A percentile compares a stretch with the other conserved stretches of the same genome.
phyloP scores from a whole-genome alignment of 2,888 invertebrate genomes.

The Patella depressa region DNA sequence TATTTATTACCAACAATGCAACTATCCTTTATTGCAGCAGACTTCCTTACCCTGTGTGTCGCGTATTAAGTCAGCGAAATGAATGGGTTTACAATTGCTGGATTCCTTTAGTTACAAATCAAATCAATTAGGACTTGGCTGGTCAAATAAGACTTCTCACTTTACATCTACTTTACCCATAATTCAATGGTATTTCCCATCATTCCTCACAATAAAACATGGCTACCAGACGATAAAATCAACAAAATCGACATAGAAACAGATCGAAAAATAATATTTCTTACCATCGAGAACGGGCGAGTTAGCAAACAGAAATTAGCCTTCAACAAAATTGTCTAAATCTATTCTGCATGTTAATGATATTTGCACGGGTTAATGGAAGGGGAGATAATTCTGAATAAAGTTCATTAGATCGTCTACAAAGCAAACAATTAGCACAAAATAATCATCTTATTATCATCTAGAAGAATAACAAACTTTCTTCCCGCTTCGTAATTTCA shows the following conservation, averaged over 20 bases:
- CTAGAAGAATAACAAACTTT: conserved; percentile 1
- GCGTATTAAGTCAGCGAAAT: no score
- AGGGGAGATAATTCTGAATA: conserved; percentile 3
- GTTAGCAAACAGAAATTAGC: neutral
- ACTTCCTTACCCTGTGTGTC: no score
- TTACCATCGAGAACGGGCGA: neutral
- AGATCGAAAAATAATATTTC: neutral
- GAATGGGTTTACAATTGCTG: no score
- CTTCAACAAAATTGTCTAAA: no score
- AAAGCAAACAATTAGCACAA: conserved; percentile 1
- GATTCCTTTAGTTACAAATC: no score
- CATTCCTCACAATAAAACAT: neutral
- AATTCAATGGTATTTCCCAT: conserved; percentile 4
- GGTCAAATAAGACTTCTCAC: no score
- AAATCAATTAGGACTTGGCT: no score
- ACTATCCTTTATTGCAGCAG: no score
- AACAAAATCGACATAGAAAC: neutral
- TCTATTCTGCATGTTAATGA: no score
- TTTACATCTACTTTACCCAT: neutral
- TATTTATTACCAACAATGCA: no score
- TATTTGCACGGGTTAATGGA: neutral
- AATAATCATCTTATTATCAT: neutral
- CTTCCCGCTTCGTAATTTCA: neutral
- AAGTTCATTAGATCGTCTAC: neutral
- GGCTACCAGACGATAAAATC: neutral